Base-by-base conservation (phyloP, 2,888 invertebrate genomes). In the Brachyptera risi region DNA sequence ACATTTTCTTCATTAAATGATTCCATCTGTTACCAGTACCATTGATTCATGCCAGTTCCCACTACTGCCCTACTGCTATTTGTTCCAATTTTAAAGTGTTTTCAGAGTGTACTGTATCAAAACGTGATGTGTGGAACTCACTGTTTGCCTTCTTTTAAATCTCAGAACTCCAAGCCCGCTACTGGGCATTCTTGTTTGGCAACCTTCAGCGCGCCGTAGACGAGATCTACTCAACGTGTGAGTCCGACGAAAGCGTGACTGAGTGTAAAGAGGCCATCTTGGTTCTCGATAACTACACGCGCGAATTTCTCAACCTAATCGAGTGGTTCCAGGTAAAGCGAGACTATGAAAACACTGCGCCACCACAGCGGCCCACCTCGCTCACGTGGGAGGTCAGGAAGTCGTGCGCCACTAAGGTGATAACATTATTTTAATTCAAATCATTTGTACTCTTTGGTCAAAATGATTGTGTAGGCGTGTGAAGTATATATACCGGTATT, bases 331-430 rank as follows among this genome's bases (percentile, higher is more conserved):
- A 90, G 69, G 81, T 96, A 4, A 94, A 96, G 75, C 92, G 92
- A 87, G 92, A 92, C 64, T 96, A 92, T 73, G 96, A 96, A 72
- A 89, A 90, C 67, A 91, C 95, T 1, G 88, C 92, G 3, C 83
- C 85, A 24, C 88, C 89, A 0, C 84, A 93, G 70, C 80, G 93
- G 68, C 94, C 94, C 0, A 90, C 88, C 49, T 94, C 96, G 17
- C 77, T 97, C 58, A 90, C 97, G 0, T 97, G 97, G 97, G 96
- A 96, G 76, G 89, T 97, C 40, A 83, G 96, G 63, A 97, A 96
- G 77, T 90, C 92, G 17, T 47, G 23, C 2, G 23, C 47, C 5
- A n/a, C 23, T 7, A 31, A 31, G 31, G 31, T 11, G 11, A 11
- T 40, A 5, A 9, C 13, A 40, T 9, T 5, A 40, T n/a, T 40